phyloP scores from a whole-genome alignment of 2,113 vertebrate genomes.

The Gadus chalcogrammus region DNA sequence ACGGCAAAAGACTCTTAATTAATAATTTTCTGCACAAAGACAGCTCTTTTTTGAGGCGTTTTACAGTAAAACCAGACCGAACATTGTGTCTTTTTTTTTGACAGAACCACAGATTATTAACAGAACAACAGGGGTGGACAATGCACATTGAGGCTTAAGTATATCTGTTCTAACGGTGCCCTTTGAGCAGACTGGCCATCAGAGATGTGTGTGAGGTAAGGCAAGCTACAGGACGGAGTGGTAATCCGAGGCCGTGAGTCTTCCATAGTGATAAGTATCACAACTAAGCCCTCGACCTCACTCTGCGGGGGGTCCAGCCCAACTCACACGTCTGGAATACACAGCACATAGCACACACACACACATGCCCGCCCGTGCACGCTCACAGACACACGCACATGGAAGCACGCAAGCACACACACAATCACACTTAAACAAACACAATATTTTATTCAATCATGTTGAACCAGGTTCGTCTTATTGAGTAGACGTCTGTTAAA shows the following conservation, averaged over 20 bases:
- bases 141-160: constrained; percentile 23
- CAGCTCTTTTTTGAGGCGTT: too few relatives aligned
- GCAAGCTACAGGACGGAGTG: constrained; percentile 24
- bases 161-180: too few relatives aligned
- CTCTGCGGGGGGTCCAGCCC: constrained; percentile 31
- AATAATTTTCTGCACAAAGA: too few relatives aligned
- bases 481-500: too few relatives aligned
- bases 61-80: constrained; percentile 11
- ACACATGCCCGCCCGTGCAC: neutral
- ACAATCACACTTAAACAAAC: constrained; percentile 5
- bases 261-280: constrained; percentile 49
- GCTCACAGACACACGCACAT: neutral
- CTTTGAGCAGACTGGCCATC: too few relatives aligned
- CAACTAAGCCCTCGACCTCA: constrained; percentile 54
- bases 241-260: constrained; percentile 28
- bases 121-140: constrained; percentile 13
- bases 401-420: neutral
- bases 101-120: constrained; percentile 31
- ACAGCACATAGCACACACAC: constrained; percentile 28
- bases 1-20: too few relatives aligned
- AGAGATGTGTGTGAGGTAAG: too few relatives aligned
- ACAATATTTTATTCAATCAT: neutral
- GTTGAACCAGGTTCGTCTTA: too few relatives aligned
- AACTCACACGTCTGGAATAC: constrained; percentile 49
- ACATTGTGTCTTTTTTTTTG: constrained; percentile 48